Conservation (phyloP, 2,888 invertebrate species). For the Hybos culiciformis region DNA sequence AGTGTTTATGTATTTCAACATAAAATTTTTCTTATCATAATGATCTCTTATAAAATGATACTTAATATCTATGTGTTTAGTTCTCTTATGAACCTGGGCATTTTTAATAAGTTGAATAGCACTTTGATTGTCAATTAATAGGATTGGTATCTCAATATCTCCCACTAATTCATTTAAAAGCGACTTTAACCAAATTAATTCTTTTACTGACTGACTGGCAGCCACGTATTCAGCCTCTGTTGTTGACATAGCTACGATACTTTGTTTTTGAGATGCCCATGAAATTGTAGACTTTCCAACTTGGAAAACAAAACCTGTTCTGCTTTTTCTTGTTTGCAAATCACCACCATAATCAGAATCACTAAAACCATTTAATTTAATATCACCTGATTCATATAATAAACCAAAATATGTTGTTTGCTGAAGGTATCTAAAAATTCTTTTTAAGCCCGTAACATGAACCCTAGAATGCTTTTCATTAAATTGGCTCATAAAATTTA, state of each 20-base stretch:
- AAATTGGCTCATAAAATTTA: background rate
- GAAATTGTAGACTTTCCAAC: background rate
- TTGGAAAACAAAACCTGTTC: background rate
- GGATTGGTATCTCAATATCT: conserved; percentile 9
- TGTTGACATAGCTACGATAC: background rate
- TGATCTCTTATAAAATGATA: background rate
- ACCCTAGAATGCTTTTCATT: background rate
- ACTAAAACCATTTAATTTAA: background rate
- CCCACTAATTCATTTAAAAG: background rate
- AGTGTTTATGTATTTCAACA: background rate
- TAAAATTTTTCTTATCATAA: background rate
- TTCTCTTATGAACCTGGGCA: conserved; percentile 16
- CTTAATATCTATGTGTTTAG: conserved; percentile 15
- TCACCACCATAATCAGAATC: conserved; percentile 2
- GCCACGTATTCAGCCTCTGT: conserved; percentile 2
- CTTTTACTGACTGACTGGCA: background rate
- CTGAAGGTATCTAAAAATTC: background rate
- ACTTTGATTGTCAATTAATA: conserved; percentile 18
- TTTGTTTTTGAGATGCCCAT: background rate
- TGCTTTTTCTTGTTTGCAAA: background rate
- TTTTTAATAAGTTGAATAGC: conserved; percentile 16
- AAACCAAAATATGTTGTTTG: background rate
- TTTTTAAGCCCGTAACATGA: background rate
- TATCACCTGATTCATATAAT: background rate
- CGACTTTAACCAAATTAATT: background rate